These are phyloP conservation scores for Scolopax rusticola DNA, from an alignment of 2,797 vertebrate genomes.

Conservation along the genomic window DNA sequence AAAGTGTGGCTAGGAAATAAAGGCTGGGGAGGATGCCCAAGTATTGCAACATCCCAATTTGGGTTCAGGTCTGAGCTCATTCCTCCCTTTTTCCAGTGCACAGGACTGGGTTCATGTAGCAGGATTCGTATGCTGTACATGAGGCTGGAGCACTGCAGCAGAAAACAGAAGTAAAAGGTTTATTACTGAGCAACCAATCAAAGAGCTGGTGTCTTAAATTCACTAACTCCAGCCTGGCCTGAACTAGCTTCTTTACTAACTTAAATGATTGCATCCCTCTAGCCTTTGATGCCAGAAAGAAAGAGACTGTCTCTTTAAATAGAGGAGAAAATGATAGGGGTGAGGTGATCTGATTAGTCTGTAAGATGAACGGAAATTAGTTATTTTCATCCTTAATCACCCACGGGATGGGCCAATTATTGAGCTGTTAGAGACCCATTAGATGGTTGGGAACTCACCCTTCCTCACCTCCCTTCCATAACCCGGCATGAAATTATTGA, in stretches of 20 bases:
- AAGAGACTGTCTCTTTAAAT: constrained; percentile 58
- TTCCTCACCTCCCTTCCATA: constrained; percentile 68
- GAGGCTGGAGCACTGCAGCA: neutral
- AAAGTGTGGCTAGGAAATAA: neutral
- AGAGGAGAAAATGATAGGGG: constrained; percentile 62
- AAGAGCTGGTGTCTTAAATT: neutral
- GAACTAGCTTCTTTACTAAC: constrained; percentile 31
- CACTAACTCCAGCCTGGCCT: neutral
- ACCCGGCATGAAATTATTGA: constrained; percentile 76
- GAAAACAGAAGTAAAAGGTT: neutral
- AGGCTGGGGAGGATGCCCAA: neutral
- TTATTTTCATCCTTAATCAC: constrained; percentile 79
- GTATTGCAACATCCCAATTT: neutral
- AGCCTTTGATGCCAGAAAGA: constrained; percentile 50
- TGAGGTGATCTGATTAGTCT: constrained; percentile 78
- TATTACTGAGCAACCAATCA: neutral
- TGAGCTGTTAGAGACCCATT: constrained; percentile 75
- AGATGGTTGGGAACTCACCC: constrained; percentile 66
- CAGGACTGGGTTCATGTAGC: neutral
- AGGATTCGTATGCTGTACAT: neutral
- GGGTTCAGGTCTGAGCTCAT: neutral
- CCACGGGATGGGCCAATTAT: constrained; percentile 76
- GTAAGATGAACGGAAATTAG: constrained; percentile 76
- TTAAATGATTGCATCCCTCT: constrained; percentile 51
- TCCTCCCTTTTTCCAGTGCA: fast-evolving